Percentiles rank a stretch among this genome's conserved stretches.
These are phyloP conservation scores for Pygoscelis antarcticus DNA, from an alignment of 2,113 vertebrate genomes.

Conservation along the genomic window DNA sequence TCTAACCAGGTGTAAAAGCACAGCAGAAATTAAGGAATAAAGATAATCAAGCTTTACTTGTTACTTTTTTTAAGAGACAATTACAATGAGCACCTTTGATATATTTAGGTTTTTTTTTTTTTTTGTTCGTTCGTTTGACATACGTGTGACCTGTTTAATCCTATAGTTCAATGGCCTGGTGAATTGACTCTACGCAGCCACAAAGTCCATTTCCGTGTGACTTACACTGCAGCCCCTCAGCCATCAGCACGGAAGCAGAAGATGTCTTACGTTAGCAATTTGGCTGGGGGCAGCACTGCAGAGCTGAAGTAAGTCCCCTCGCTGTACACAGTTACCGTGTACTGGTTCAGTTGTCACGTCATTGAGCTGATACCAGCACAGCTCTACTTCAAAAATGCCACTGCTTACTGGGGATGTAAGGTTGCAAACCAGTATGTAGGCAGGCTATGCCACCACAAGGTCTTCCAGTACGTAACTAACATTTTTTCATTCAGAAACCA, in stretches of 20 bases:
- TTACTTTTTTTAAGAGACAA: not conserved
- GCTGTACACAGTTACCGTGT: not conserved
- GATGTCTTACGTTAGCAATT: rapidly evolving
- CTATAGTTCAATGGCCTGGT: not conserved
- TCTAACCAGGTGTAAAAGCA: not conserved
- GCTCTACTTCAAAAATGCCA: not conserved
- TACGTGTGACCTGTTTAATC: not conserved
- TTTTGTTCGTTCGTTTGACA: too few relatives aligned
- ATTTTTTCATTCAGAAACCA: not conserved
- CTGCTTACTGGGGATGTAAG: not conserved
- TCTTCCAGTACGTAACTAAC: rapidly evolving
- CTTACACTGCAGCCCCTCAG: not conserved
- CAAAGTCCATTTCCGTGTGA: rapidly evolving
- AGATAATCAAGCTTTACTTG: slow-evolving; percentile 15
- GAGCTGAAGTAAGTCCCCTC: not conserved
- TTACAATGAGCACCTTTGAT: not conserved
- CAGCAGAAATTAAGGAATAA: not conserved
- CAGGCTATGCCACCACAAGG: not conserved
- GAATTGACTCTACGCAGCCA: not conserved
- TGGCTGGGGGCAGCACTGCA: not conserved
- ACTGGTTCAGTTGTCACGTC: not conserved
- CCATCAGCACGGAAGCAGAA: not conserved
- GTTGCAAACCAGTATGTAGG: not conserved
- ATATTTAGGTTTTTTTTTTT: not conserved
- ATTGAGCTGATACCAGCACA: rapidly evolving